These are phyloP conservation scores for Drosophila virilis DNA, from an alignment of 1,140 invertebrate species.

Conservation along the genomic window DNA sequence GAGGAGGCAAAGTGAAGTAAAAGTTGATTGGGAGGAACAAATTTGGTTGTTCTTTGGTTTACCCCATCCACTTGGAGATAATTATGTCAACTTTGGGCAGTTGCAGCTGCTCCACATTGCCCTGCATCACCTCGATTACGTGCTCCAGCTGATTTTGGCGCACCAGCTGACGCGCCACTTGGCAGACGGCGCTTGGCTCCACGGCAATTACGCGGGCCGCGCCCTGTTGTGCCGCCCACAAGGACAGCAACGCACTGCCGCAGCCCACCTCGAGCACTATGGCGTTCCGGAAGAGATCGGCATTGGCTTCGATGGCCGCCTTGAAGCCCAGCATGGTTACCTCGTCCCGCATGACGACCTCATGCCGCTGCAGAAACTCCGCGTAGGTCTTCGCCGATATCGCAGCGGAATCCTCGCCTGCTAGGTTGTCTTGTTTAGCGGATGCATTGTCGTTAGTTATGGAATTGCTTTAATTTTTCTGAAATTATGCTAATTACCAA, in stretches of 20 bases:
- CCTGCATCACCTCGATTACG: slow-evolving; percentile 38
- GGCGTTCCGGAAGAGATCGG: slow-evolving; percentile 22
- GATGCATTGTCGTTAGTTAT: background rate
- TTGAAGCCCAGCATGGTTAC: slow-evolving; percentile 33
- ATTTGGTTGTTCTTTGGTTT: background rate
- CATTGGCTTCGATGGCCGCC: slow-evolving; percentile 32
- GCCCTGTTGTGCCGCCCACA: slow-evolving; percentile 37
- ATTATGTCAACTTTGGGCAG: slow-evolving; percentile 43
- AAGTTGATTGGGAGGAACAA: background rate
- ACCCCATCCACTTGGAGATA: slow-evolving; percentile 58
- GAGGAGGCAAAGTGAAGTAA: background rate
- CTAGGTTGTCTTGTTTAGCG: background rate
- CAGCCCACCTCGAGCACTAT: slow-evolving; percentile 44
- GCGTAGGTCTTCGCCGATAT: slow-evolving; percentile 23
- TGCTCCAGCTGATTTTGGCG: slow-evolving; percentile 22
- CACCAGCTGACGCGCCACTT: slow-evolving; percentile 41
- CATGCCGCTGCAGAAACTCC: slow-evolving; percentile 29
- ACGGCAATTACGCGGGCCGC: slow-evolving; percentile 32
- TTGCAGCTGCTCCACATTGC: slow-evolving; percentile 19
- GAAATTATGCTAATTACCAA: background rate
- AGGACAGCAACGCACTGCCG: slow-evolving; percentile 33
- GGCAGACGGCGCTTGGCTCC: slow-evolving; percentile 23
- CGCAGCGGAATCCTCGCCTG: background rate
- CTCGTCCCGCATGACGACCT: slow-evolving; percentile 20
- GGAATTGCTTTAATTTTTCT: background rate